Evolutionary conservation across 2,113 vertebrate species (phyloP).

Genomic region (Struthio camelus): DNA sequence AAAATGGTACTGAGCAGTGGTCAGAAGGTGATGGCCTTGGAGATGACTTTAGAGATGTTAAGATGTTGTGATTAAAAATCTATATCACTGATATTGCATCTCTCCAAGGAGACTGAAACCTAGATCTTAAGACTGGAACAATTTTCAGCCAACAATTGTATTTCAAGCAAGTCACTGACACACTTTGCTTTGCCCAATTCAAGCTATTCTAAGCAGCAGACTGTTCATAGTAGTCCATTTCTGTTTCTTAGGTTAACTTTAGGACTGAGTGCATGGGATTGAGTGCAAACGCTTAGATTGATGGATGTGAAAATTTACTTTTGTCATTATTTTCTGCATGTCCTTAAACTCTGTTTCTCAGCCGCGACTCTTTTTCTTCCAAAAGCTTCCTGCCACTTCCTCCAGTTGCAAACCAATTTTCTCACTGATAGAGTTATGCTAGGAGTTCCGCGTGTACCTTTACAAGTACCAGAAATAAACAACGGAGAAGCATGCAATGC

Average conservation of each 20-base stretch:
- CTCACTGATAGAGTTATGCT: neutral
- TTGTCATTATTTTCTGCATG: neutral
- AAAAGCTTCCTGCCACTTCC: neutral
- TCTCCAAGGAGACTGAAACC: neutral
- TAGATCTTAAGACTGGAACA: neutral
- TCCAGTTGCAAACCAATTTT: neutral
- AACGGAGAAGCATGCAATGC: neutral
- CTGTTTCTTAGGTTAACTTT: neutral
- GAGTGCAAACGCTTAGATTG: neutral
- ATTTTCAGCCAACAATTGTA: neutral
- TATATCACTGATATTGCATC: neutral
- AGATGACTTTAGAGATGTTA: neutral
- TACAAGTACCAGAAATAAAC: neutral
- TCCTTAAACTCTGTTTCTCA: neutral
- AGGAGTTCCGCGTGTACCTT: neutral
- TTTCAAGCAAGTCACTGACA: neutral
- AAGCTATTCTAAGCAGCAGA: neutral
- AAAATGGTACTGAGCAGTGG: neutral
- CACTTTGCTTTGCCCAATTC: neutral
- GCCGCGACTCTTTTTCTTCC: neutral
- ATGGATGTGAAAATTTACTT: neutral
- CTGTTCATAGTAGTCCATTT: neutral
- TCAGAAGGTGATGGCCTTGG: neutral
- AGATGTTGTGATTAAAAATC: neutral
- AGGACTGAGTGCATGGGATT: neutral